A percentile compares a stretch with the other conserved stretches of the same genome.
Evolutionary conservation across 2,113 vertebrate species (phyloP).

Genomic region (Scomber japonicus): DNA sequence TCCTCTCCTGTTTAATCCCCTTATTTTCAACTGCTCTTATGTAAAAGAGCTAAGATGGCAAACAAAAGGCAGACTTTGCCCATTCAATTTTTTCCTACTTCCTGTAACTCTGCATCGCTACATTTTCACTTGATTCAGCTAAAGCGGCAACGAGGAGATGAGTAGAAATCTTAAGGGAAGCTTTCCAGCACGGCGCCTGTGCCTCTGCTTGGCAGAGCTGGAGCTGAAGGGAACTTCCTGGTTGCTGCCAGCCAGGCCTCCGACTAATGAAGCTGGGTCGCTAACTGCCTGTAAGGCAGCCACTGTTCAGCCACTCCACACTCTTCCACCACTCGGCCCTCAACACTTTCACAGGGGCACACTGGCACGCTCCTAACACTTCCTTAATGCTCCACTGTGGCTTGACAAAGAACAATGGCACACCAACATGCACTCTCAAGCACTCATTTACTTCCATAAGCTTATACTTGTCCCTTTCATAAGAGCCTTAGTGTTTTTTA

Average conservation of each 20-base stretch:
- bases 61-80: conserved; percentile 81
- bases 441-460: conserved; percentile 67
- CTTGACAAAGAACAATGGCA: conserved; percentile 82
- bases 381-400: conserved; percentile 82
- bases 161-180: conserved; percentile 53
- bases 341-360: conserved; percentile 77
- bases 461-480: conserved; percentile 61
- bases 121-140: conserved; percentile 57
- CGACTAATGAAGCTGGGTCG: conserved; percentile 74
- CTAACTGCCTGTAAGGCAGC: conserved; percentile 77
- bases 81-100: conserved; percentile 68
- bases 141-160: conserved; percentile 32
- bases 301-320: conserved; percentile 80
- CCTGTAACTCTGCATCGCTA: conserved; percentile 67
- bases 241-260: conserved; percentile 72
- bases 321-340: conserved; percentile 72
- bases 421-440: conserved; percentile 57
- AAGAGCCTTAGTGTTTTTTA: conserved; percentile 31
- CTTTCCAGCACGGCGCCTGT: conserved; percentile 64
- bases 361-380: conserved; percentile 82
- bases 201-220: conserved; percentile 68
- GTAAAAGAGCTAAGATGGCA: conserved; percentile 76
- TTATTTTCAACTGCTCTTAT: conserved; percentile 77
- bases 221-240: conserved; percentile 75
- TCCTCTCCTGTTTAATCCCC: conserved; percentile 81